These are phyloP conservation scores for Picathartes gymnocephalus DNA, from an alignment of 2,113 vertebrate genomes.

Conservation along the genomic window DNA sequence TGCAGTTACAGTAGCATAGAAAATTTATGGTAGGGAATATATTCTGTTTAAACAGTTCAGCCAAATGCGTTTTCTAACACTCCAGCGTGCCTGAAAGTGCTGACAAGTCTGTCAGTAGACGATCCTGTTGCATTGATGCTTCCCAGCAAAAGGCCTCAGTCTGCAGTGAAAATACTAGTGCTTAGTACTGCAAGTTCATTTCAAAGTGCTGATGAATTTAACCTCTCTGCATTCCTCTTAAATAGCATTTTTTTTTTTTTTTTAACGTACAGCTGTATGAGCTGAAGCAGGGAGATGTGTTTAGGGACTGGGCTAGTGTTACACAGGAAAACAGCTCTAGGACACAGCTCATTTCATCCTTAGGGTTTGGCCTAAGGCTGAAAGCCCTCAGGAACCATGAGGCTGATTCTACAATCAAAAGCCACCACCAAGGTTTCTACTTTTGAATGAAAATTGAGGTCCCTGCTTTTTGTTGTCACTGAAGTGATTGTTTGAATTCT, in stretches of 20 bases:
- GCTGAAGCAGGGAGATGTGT: neutral
- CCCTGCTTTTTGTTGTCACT: neutral
- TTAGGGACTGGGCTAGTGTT: neutral
- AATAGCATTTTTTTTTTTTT: neutral
- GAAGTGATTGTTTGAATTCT: neutral
- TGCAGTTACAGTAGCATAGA: neutral
- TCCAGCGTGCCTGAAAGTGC: neutral
- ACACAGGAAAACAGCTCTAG: neutral
- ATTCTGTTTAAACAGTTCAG: neutral
- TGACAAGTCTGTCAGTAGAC: slow-evolving; percentile 27
- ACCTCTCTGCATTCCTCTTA: neutral
- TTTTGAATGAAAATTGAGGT: neutral
- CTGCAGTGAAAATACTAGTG: slow-evolving; percentile 5
- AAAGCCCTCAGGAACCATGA: neutral
- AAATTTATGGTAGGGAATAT: neutral
- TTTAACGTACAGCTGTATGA: rapidly evolving
- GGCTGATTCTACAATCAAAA: neutral
- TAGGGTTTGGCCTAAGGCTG: neutral
- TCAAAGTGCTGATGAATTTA: slow-evolving; percentile 15
- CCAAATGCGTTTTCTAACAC: neutral
- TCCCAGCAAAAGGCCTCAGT: slow-evolving; percentile 34
- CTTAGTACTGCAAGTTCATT: slow-evolving; percentile 39
- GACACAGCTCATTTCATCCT: neutral
- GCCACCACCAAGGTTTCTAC: neutral
- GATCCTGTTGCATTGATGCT: slow-evolving; percentile 8